Percentiles rank a stretch among this genome's conserved stretches.
Evolutionary conservation across 2,113 vertebrate genomes (phyloP).

Genomic region (Saguinus imperator): DNA sequence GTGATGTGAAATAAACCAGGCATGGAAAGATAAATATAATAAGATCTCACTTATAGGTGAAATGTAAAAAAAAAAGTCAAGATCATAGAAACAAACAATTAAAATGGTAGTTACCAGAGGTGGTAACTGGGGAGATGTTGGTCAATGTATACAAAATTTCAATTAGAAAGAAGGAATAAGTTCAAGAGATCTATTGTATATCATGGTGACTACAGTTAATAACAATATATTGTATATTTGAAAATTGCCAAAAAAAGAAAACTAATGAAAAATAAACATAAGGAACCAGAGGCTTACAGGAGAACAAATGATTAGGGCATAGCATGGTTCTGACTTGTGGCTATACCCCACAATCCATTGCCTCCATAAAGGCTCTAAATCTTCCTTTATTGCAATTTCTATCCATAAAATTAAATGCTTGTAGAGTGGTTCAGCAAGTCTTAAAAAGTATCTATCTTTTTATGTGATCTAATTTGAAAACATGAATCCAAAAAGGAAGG

Average conservation of each 20-base stretch:
- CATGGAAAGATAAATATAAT: background rate
- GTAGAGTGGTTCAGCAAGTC: background rate
- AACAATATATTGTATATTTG: background rate
- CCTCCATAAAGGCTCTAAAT: background rate
- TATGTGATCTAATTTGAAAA: slow-evolving; percentile 33
- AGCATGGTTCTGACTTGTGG: background rate
- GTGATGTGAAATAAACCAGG: background rate
- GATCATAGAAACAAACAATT: background rate
- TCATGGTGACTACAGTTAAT: background rate
- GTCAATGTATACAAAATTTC: background rate
- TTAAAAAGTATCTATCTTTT: background rate
- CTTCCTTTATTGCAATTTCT: background rate
- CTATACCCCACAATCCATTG: background rate
- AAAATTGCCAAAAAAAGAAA: background rate
- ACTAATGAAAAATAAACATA: background rate
- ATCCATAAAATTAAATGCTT: slow-evolving; percentile 3
- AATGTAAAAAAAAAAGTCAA: too few relatives aligned
- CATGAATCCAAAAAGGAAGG: background rate
- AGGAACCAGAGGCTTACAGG: background rate
- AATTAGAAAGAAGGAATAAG: background rate
- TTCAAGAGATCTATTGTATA: background rate
- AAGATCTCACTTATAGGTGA: background rate
- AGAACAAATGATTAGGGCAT: background rate
- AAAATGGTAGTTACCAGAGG: background rate
- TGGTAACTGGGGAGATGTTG: background rate